Conservation (phyloP, 2,888 invertebrate species). For the Spilarctia lutea region DNA sequence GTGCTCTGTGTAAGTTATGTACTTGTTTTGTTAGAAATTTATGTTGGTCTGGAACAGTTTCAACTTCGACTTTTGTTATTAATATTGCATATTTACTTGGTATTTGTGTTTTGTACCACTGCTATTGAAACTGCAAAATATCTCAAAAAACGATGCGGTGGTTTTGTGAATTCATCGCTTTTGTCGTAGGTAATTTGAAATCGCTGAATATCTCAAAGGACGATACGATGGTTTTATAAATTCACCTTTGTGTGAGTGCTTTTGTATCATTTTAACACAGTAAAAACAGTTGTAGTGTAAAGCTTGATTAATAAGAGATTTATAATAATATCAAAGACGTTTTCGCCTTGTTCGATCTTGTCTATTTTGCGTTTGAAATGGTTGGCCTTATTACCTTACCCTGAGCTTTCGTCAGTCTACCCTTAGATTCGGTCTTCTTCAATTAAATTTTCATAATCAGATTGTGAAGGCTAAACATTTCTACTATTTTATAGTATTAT, state of each 20-base stretch:
- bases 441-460: too few species aligned
- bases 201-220: not conserved
- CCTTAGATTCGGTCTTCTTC: not conserved
- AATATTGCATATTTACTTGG: not conserved
- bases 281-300: not conserved
- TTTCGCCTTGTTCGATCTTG: not conserved
- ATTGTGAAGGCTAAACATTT: too few species aligned
- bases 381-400: not conserved
- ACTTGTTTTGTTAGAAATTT: conserved; percentile 17
- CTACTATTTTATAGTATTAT: not conserved
- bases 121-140: not conserved
- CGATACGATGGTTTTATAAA: not conserved
- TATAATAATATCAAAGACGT: not conserved
- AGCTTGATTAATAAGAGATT: not conserved
- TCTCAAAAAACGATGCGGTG: not conserved
- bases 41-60: conserved; percentile 12
- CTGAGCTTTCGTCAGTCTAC: not conserved
- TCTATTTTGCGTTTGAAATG: not conserved
- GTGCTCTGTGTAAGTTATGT: conserved; percentile 21
- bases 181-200: not conserved
- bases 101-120: not conserved
- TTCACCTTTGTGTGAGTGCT: not conserved
- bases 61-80: not conserved
- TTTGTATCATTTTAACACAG: not conserved
- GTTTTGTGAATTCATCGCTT: not conserved